Conservation (phyloP, 2,113 vertebrate genomes). For the Lasiurus borealis region DNA sequence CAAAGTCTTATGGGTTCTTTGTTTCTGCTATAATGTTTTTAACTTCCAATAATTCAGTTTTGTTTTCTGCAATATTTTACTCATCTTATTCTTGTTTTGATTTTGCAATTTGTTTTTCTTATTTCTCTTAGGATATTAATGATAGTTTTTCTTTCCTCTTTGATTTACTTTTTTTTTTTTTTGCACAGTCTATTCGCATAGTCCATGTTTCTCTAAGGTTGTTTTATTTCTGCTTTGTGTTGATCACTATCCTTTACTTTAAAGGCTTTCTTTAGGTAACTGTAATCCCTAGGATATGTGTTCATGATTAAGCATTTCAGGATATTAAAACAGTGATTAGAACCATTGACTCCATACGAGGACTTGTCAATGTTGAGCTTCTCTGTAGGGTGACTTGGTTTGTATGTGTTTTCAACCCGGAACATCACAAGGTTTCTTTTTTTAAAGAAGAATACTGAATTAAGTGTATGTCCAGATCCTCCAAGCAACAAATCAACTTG, state of each 20-base stretch:
- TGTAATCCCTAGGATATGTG: background rate
- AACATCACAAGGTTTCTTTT: background rate
- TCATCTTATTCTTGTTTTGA: background rate
- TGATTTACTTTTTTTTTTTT: background rate
- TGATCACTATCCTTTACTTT: background rate
- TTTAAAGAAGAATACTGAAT: background rate
- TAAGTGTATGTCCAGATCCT: background rate
- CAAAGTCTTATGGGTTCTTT: background rate
- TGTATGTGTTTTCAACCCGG: background rate
- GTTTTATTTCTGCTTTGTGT: slow-evolving; percentile 18
- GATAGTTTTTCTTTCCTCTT: background rate
- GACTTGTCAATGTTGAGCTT: background rate
- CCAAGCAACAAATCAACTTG: background rate
- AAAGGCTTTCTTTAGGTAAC: background rate
- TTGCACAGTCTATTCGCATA: too few relatives aligned
- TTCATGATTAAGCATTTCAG: background rate
- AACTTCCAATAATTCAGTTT: background rate
- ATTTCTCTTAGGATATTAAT: background rate
- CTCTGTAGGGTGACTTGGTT: background rate
- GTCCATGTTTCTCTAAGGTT: background rate
- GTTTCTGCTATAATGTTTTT: background rate
- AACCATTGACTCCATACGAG: background rate
- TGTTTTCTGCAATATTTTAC: background rate
- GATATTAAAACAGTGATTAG: background rate
- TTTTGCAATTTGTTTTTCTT: background rate